These are phyloP conservation scores for Phymastichus coffea DNA, from an alignment of 1,140 invertebrate species.

Conservation along the genomic window DNA sequence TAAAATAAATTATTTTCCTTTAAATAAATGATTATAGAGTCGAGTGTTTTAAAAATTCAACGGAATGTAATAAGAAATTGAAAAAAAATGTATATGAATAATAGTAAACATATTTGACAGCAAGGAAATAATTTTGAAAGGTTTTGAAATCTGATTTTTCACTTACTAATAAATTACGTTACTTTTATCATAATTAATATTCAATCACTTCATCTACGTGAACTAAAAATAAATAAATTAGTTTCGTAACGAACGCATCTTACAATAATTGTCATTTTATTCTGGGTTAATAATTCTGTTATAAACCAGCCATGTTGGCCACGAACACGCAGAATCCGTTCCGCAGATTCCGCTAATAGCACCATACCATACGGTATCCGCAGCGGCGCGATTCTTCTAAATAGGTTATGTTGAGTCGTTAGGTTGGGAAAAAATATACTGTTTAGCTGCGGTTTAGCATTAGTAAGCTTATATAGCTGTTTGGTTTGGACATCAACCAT, in stretches of 20 bases:
- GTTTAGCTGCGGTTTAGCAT: too few species aligned
- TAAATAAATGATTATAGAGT: not conserved
- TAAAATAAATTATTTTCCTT: not conserved
- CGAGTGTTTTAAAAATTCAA: not conserved
- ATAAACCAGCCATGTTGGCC: slow-evolving; percentile 12
- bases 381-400: too few species aligned
- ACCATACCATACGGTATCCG: too few species aligned
- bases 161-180: not conserved
- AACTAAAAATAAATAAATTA: not conserved
- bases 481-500: too few species aligned
- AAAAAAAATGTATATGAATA: too few species aligned
- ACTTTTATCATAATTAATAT: not conserved
- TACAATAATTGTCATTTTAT: too few species aligned
- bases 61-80: too few species aligned
- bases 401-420: too few species aligned
- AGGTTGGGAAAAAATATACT: too few species aligned
- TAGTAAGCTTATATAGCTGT: too few species aligned
- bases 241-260: too few species aligned
- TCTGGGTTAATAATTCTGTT: not conserved
- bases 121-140: not conserved
- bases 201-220: not conserved
- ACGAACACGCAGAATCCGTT: slow-evolving; percentile 18
- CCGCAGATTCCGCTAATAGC: too few species aligned
- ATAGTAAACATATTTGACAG: not conserved
- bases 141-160: not conserved